phyloP scores from a whole-genome alignment of 2,797 vertebrate genomes.

The Lithobates pipiens region DNA sequence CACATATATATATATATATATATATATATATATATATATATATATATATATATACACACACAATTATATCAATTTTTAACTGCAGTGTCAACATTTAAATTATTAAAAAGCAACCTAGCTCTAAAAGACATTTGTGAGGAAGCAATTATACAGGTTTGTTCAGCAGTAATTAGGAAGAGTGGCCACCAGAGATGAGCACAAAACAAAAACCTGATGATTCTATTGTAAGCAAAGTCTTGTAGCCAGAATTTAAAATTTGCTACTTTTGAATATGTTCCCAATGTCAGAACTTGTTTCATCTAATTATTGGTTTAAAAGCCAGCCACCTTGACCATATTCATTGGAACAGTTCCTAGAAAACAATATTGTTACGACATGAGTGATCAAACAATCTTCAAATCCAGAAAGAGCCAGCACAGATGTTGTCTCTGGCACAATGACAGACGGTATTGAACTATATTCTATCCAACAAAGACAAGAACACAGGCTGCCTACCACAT shows the following conservation, averaged over 20 bases:
- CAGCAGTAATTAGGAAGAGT: constrained; percentile 18
- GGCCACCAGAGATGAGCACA: constrained; percentile 22
- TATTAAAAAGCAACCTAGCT: not conserved
- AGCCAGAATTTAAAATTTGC: constrained; percentile 41
- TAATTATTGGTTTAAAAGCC: constrained; percentile 57
- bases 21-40: too few relatives aligned
- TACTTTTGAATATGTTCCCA: constrained; percentile 47
- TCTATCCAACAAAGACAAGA: constrained; percentile 36
- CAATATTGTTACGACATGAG: constrained; percentile 59
- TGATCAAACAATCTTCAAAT: constrained; percentile 61
- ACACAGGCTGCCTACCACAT: constrained; percentile 21
- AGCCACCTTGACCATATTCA: constrained; percentile 59
- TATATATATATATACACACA: too few relatives aligned
- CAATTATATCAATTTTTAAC: too few relatives aligned
- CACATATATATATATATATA: too few relatives aligned
- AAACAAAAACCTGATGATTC: constrained; percentile 32
- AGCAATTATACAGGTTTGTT: constrained; percentile 36
- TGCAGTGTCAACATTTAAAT: not conserved
- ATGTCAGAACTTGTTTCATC: constrained; percentile 56
- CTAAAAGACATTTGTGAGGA: not conserved
- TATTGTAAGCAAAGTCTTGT: constrained; percentile 18
- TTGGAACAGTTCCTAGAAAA: constrained; percentile 59
- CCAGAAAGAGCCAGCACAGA: constrained; percentile 59
- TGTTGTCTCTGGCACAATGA: constrained; percentile 56
- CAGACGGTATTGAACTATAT: constrained; percentile 37